Evolutionary conservation across 2,797 vertebrate genomes (phyloP).

Genomic region (Coranthus polyacanthus): DNA sequence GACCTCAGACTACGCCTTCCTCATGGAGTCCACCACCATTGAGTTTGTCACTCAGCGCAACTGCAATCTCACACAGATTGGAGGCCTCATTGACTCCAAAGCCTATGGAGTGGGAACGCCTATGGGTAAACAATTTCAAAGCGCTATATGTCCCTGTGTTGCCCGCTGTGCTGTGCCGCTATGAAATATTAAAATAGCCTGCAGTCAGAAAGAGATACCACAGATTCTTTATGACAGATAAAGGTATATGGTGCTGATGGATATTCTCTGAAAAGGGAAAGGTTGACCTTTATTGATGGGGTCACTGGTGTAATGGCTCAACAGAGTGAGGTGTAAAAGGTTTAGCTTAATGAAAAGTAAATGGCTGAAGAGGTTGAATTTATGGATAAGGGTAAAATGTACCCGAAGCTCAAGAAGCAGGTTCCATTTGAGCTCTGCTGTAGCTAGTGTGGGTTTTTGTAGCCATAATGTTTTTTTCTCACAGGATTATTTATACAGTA

Average conservation of each 20-base stretch:
- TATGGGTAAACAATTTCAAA: slow-evolving; percentile 86
- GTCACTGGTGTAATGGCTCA: slow-evolving; percentile 42
- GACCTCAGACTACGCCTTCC: slow-evolving; percentile 97
- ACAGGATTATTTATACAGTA: slow-evolving; percentile 39
- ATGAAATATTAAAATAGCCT: slow-evolving; percentile 12
- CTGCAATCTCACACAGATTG: slow-evolving; percentile 98
- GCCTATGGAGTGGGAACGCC: slow-evolving; percentile 98
- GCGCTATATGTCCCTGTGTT: not conserved
- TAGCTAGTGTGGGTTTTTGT: not conserved
- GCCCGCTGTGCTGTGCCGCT: not conserved
- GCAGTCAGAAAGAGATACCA: slow-evolving; percentile 14
- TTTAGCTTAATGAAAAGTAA: slow-evolving; percentile 66
- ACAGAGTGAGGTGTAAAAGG: slow-evolving; percentile 54
- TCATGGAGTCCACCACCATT: slow-evolving; percentile 98
- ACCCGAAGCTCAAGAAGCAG: slow-evolving; percentile 28
- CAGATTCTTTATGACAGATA: slow-evolving; percentile 39
- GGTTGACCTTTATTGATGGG: slow-evolving; percentile 72
- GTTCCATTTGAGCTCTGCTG: not conserved
- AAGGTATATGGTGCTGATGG: slow-evolving; percentile 48
- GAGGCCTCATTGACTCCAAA: slow-evolving; percentile 98
- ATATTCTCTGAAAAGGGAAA: slow-evolving; percentile 42
- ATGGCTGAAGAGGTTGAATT: slow-evolving; percentile 62
- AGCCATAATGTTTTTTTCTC: slow-evolving; percentile 51
- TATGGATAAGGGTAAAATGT: slow-evolving; percentile 69
- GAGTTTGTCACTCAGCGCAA: slow-evolving; percentile 98